Conservation (phyloP, 1,140 invertebrate genomes). For the Drosophila tani region DNA sequence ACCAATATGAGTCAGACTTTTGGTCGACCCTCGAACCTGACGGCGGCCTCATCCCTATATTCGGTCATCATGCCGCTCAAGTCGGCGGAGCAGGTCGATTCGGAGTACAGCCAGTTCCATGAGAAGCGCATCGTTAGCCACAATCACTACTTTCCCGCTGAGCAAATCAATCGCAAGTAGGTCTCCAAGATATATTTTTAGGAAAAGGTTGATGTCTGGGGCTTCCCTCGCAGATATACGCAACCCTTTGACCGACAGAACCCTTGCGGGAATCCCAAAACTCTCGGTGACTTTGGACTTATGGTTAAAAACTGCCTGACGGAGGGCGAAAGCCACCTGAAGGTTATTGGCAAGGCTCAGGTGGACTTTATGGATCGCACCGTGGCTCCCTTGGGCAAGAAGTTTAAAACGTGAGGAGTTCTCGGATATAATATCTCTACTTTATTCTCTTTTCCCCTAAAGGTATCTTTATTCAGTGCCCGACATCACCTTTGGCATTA, state of each 20-base stretch:
- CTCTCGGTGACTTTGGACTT: slow-evolving; percentile 31
- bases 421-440: background rate
- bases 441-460: background rate
- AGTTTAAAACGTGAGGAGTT: slow-evolving; percentile 42
- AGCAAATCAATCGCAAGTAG: slow-evolving; percentile 66
- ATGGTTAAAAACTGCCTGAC: slow-evolving; percentile 60
- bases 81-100: slow-evolving; percentile 55
- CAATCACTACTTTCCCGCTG: slow-evolving; percentile 73
- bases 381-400: slow-evolving; percentile 44
- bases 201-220: background rate
- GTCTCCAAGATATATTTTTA: background rate
- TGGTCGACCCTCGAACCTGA: slow-evolving; percentile 23
- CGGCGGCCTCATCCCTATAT: slow-evolving; percentile 27
- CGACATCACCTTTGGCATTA: slow-evolving; percentile 24
- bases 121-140: slow-evolving; percentile 72
- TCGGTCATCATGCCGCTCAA: slow-evolving; percentile 59
- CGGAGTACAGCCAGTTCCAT: slow-evolving; percentile 58
- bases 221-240: slow-evolving; percentile 44
- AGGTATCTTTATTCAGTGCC: slow-evolving; percentile 56
- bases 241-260: slow-evolving; percentile 33
- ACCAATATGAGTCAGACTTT: slow-evolving; percentile 66
- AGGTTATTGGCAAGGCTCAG: slow-evolving; percentile 70
- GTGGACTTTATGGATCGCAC: slow-evolving; percentile 70
- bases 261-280: slow-evolving; percentile 30
- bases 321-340: slow-evolving; percentile 38